Percentiles rank a stretch among this genome's conserved stretches.
Evolutionary conservation across 1,140 invertebrate genomes (phyloP).

Genomic region (Anastatus disparis): DNA sequence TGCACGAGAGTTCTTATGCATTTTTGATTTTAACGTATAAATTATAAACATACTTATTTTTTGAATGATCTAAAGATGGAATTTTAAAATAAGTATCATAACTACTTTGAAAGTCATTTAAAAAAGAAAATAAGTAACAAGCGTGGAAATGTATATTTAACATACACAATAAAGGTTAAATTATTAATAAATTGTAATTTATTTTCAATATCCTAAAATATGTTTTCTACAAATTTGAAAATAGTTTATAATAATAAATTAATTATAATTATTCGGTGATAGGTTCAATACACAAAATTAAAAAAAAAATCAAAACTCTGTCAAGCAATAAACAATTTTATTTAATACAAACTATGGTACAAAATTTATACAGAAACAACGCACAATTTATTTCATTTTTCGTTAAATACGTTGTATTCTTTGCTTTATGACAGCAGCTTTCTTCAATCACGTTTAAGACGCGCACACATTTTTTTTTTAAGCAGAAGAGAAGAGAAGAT

Average conservation of each 20-base stretch:
- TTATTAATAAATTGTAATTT: too few relatives aligned
- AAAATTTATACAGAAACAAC: constrained; percentile 68
- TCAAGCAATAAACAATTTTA: constrained; percentile 69
- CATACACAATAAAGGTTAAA: too few relatives aligned
- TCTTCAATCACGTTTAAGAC: constrained; percentile 56
- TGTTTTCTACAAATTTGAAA: too few relatives aligned
- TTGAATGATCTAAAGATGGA: too few relatives aligned
- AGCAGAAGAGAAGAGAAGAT: too few relatives aligned
- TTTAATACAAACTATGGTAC: constrained; percentile 70
- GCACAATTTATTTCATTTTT: constrained; percentile 56
- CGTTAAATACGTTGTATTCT: constrained; percentile 41
- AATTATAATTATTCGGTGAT: too few relatives aligned
- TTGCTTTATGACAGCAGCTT: constrained; percentile 56
- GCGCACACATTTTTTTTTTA: constrained; percentile 56
- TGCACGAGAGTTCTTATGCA: constrained; percentile 10
- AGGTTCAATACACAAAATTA: background rate
- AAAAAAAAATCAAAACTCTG: constrained; percentile 26
- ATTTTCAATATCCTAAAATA: too few relatives aligned
- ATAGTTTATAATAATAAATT: too few relatives aligned
- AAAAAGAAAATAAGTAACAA: background rate
- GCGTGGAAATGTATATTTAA: too few relatives aligned
- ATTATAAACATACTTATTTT: too few relatives aligned
- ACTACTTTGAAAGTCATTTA: too few relatives aligned
- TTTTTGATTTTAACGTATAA: constrained; percentile 25
- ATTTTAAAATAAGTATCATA: too few relatives aligned